phyloP scores from a whole-genome alignment of 2,888 invertebrate species.

The Polylopha cassiicola region DNA sequence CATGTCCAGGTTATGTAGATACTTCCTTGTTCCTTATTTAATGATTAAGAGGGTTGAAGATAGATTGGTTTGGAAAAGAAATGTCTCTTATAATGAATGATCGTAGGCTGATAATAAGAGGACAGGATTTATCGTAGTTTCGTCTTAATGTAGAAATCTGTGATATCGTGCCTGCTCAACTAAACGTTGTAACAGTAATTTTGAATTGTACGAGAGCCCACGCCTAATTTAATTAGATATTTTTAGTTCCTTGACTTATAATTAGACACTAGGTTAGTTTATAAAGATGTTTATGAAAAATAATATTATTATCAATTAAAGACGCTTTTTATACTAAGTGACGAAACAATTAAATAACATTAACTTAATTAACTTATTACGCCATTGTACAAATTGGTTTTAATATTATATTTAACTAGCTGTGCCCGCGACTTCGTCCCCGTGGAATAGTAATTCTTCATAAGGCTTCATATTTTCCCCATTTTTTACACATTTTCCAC shows the following conservation, averaged over 20 bases:
- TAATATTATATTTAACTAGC: no score
- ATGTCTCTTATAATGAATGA: conserved; percentile 46
- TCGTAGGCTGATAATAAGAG: conserved; percentile 63
- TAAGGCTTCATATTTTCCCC: no score
- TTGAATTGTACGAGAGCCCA: not conserved
- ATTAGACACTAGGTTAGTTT: no score
- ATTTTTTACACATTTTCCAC: no score
- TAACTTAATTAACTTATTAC: no score
- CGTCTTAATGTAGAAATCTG: conserved; percentile 57
- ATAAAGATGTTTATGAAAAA: no score
- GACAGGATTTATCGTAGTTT: conserved; percentile 60
- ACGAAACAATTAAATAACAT: no score
- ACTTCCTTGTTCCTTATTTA: not conserved
- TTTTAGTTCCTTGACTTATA: not conserved
- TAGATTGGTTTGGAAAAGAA: conserved; percentile 11
- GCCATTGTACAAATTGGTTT: no score
- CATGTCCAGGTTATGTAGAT: conserved; percentile 27
- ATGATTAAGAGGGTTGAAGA: not conserved
- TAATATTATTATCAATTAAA: no score
- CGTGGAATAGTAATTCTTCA: no score
- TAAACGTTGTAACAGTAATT: conserved; percentile 62
- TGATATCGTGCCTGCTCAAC: conserved; percentile 56
- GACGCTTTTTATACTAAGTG: no score
- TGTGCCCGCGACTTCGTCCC: no score
- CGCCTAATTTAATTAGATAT: not conserved